A percentile compares a stretch with the other conserved stretches of the same genome.
Evolutionary conservation across 1,140 invertebrate species (phyloP).

Genomic region (Apis laboriosa): DNA sequence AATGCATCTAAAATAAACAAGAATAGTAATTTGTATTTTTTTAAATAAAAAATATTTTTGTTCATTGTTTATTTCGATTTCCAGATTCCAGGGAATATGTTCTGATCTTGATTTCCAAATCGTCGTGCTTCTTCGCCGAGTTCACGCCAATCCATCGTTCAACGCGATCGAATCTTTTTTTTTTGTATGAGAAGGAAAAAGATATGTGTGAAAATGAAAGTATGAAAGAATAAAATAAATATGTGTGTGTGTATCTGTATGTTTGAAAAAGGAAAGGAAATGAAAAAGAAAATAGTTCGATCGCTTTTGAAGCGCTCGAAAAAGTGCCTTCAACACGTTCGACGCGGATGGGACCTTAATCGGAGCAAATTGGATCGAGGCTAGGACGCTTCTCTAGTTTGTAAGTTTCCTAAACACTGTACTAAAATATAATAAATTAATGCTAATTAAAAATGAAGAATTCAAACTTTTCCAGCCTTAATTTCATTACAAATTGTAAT

Average conservation of each 20-base stretch:
- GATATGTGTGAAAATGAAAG: conserved; percentile 23
- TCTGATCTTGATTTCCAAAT: conserved; percentile 47
- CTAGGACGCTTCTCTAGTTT: conserved; percentile 76
- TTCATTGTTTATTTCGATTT: conserved; percentile 45
- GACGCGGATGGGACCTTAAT: conserved; percentile 68
- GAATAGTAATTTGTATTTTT: conserved; percentile 20
- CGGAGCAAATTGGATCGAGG: conserved; percentile 72
- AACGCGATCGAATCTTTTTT: conserved; percentile 49
- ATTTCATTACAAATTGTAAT: conserved; percentile 38
- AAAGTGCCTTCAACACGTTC: conserved; percentile 72
- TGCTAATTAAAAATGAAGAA: conserved; percentile 47
- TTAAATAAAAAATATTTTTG: conserved; percentile 20
- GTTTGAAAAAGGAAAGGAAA: background rate
- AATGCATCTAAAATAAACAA: background rate
- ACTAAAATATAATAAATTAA: conserved; percentile 66
- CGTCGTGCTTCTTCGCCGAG: conserved; percentile 46
- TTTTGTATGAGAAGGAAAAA: conserved; percentile 50
- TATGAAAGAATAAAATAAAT: background rate
- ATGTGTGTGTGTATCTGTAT: background rate
- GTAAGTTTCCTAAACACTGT: conserved; percentile 72
- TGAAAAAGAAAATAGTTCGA: conserved; percentile 51
- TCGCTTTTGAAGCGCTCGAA: conserved; percentile 60
- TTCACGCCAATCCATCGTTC: conserved; percentile 37
- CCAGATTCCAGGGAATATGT: conserved; percentile 49
- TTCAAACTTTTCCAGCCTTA: conserved; percentile 41